Base-by-base conservation (phyloP, 2,113 vertebrate species). In the Hippocampus comes region DNA sequence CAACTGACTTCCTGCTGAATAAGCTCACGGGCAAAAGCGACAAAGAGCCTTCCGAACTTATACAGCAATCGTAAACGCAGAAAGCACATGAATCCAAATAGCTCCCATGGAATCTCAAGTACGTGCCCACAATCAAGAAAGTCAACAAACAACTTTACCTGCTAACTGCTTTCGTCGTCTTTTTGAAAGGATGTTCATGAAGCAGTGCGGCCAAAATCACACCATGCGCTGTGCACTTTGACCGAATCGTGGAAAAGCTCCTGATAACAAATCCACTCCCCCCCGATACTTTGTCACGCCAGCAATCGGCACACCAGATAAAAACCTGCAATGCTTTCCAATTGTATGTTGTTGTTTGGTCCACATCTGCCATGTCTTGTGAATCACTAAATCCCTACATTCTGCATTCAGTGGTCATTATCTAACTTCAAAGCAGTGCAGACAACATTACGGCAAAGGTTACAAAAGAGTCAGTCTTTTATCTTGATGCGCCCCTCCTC, bases 221-320 rank as follows among this genome's bases (percentile, higher is more conserved):
- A 5, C 48, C 46, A n/a, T 60, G 63, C 49, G 64, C 48, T 25
- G 55, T 77, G 92, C 79, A 89, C 92, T 92, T 93, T 93, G 90
- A 86, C 78, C 92, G 66, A 86, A 74, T 75, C 73, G 60, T 72
- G 63, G 61, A 42, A 42, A 71, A 79, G 57, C 74, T 59, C 63
- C 83, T 84, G 92, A 93, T 93, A 93, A 91, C 84, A 82, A 74
- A 81, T 88, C 84, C 81, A 81, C 85, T 80, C 83, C 86, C 83
- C 72, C 27, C 27, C 60, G 15, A 84, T 75, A 83, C 82, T 83
- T 82, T 88, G 83, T 75, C 78, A 77, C 74, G 75, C 72, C 68
- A 56, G 63, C 70, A 71, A 46, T 56, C 74, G 70, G 71, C 67
- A 42, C 78, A 68, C 43, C 51, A 83, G 83, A 88, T 79, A 75